Evolutionary conservation across 2,113 vertebrate genomes (phyloP).

Genomic region (Melanotaenia duboulayi): DNA sequence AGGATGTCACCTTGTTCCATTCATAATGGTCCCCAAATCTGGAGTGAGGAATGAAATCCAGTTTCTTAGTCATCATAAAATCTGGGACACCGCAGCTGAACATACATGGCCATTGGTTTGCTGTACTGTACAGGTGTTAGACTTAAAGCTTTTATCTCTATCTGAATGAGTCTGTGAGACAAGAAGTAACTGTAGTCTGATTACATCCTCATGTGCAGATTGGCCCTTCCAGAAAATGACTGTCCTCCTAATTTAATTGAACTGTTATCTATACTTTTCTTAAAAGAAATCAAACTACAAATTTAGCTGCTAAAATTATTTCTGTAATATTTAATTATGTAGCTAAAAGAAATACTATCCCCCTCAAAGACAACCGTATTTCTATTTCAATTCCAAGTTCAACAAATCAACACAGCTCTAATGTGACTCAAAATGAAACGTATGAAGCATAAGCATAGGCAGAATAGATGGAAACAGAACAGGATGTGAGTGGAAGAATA

Average conservation of each 20-base stretch:
- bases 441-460: neutral
- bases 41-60: neutral
- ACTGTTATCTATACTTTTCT: neutral
- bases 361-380: too few relatives aligned
- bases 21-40: conserved; percentile 93
- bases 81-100: neutral
- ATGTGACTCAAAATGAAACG: neutral
- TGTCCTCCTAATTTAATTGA: neutral
- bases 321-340: neutral
- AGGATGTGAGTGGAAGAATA: neutral
- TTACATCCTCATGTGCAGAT: neutral
- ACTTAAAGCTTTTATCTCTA: neutral
- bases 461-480: neutral
- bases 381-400: too few relatives aligned
- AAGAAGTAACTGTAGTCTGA: neutral
- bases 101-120: neutral
- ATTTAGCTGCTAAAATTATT: neutral
- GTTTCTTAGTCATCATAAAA: neutral
- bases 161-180: neutral
- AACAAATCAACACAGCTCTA: neutral
- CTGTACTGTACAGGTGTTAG: neutral
- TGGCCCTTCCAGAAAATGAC: neutral
- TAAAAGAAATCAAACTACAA: neutral
- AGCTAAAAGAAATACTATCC: too few relatives aligned
- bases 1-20: conserved; percentile 99